Percentiles rank a stretch among this genome's conserved stretches.
phyloP scores from a whole-genome alignment of 2,888 invertebrate genomes.

The Drosophila borealis region DNA sequence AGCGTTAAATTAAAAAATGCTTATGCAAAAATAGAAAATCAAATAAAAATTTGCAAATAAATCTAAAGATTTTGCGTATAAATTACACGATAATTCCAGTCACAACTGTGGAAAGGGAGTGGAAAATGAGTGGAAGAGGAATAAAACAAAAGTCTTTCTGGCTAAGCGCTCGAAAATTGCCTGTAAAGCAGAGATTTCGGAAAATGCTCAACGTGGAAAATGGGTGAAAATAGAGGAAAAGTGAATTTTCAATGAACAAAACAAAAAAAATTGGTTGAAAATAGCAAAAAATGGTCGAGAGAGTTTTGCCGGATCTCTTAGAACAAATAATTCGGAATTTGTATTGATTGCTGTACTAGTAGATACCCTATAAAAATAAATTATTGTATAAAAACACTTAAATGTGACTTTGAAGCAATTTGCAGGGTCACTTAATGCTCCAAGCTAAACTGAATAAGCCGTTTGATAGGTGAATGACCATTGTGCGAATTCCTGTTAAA shows the following conservation, averaged over 20 bases:
- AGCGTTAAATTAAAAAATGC: slow-evolving; percentile 82
- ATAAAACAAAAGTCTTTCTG: too few relatives aligned
- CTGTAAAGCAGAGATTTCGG: too few relatives aligned
- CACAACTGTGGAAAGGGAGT: too few relatives aligned
- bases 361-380: neutral
- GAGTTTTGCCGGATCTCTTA: too few relatives aligned
- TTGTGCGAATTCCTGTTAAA: slow-evolving; percentile 19
- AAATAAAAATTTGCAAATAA: slow-evolving; percentile 10
- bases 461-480: neutral
- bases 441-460: neutral
- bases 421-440: too few relatives aligned
- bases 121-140: too few relatives aligned
- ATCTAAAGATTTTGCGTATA: slow-evolving; percentile 8
- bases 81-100: too few relatives aligned
- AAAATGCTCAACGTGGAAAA: too few relatives aligned
- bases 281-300: neutral
- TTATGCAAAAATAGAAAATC: slow-evolving; percentile 45
- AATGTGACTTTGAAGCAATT: neutral
- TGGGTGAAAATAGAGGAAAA: too few relatives aligned
- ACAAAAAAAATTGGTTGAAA: neutral
- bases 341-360: neutral
- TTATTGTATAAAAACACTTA: too few relatives aligned
- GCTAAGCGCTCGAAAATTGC: too few relatives aligned
- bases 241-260: too few relatives aligned
- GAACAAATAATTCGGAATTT: neutral